Conservation (phyloP, 2,888 invertebrate genomes). For the Sarcophaga variegata region DNA sequence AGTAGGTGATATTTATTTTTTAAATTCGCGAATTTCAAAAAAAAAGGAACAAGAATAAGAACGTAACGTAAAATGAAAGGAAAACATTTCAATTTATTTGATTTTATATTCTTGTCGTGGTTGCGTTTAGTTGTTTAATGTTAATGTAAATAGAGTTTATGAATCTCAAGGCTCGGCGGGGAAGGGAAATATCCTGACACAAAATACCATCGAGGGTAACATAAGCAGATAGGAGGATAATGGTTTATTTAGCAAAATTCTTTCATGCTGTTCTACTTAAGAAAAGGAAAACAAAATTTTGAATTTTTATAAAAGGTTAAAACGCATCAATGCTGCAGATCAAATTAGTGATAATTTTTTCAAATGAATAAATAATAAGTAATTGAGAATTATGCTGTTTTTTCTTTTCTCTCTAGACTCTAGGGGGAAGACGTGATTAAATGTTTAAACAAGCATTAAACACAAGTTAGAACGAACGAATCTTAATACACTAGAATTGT, state of each 20-base stretch:
- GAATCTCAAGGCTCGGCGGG: conserved; percentile 31
- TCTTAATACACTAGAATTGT: not conserved
- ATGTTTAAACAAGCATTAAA: not conserved
- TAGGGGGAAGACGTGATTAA: not conserved
- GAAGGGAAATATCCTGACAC: conserved; percentile 42
- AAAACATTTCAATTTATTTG: conserved; percentile 65
- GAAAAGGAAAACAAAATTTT: not conserved
- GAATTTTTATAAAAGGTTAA: not conserved
- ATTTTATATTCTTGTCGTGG: conserved; percentile 70
- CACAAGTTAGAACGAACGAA: not conserved
- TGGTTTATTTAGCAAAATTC: conserved; percentile 43
- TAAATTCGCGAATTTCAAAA: conserved; percentile 46
- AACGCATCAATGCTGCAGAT: conserved; percentile 71
- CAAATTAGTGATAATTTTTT: conserved; percentile 78
- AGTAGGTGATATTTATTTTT: conserved; percentile 37
- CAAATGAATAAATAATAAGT: conserved; percentile 76
- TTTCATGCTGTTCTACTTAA: not conserved
- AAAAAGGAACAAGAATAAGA: not conserved
- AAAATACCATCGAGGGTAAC: conserved; percentile 72
- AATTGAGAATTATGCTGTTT: conserved; percentile 46
- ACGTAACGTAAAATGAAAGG: conserved; percentile 36
- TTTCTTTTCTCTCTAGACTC: not conserved
- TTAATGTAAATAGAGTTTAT: conserved; percentile 75
- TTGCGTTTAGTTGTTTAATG: conserved; percentile 72
- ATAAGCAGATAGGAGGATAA: conserved; percentile 70